Base-by-base conservation (phyloP, 2,888 invertebrate genomes). In the Tetanocera ferruginea region DNA sequence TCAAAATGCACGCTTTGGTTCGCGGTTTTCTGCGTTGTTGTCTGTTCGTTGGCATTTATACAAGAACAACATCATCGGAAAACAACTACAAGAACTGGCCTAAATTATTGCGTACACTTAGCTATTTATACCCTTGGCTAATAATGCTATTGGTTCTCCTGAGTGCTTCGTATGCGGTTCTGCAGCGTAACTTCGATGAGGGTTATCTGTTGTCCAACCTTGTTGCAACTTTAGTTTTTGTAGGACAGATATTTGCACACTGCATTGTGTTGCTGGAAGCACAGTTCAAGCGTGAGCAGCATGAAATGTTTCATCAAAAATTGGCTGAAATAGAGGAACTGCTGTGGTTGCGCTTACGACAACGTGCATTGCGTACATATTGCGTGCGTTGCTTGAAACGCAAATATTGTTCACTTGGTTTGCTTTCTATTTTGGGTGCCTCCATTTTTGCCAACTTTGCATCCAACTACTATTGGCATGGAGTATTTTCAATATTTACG, bases 221-320 rank as follows among this genome's bases (percentile, higher is more conserved):
- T n/a, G 82, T 82, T 5, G 51, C 80, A 0, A 80, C 77, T 0
- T 37, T 75, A 11, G 79, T 81, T 11, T 81, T 79, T 19, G 72
- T 75, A 1, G 62, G 71, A 1, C 83, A 82, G 77, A 55, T 78
- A 17, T 14, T 77, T 8, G 76, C 81, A 2, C 80, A 82, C 66
- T 17, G 78, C 17, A 19, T 81, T 3, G 81, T 83, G 2, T 49
- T 83, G 60, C 71, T 71, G 23, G 83, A 83, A 76, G 31, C 81
- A 0, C 37, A 81, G 8, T 52, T 66, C 9, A 80, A 78, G 57
- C 76, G 77, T 1, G 28, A 28, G 3, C 51, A 81, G 17, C 82
- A 83, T 57, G 64, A 34, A 5, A 75, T 78, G 2, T 83, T 83
- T 31, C 31, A 81, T 6, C n/a, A 64, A 1, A 8, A 71, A 1